A percentile compares a stretch with the other conserved stretches of the same genome.
These are phyloP conservation scores for Bujurquina vittata DNA, from an alignment of 2,113 vertebrate genomes.

Conservation along the genomic window DNA sequence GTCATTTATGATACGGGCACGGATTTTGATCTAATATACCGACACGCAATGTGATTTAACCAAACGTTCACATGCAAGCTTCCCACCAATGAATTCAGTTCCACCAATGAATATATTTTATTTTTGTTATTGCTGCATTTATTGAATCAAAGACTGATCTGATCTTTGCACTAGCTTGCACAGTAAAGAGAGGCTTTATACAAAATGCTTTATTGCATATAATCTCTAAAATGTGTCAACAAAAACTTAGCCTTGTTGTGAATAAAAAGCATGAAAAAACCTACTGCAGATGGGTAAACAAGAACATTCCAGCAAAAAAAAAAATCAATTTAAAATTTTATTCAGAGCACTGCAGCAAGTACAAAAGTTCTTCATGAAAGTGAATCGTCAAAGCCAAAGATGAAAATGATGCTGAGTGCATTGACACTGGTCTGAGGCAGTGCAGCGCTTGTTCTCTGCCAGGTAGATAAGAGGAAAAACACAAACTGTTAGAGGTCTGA, in stretches of 20 bases:
- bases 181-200: constrained; percentile 24
- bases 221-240: neutral
- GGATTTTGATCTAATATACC: constrained; percentile 10
- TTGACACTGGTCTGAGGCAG: constrained; percentile 27
- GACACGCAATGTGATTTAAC: neutral
- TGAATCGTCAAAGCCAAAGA: constrained; percentile 30
- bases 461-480: constrained; percentile 46
- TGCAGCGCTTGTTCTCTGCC: constrained; percentile 27
- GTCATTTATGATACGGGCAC: neutral
- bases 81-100: constrained; percentile 1
- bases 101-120: constrained; percentile 2
- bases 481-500: constrained; percentile 40
- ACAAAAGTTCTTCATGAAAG: constrained; percentile 33
- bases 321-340: neutral
- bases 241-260: neutral
- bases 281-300: constrained; percentile 3
- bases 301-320: neutral
- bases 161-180: constrained; percentile 14
- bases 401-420: constrained; percentile 24
- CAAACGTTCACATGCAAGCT: neutral
- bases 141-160: neutral
- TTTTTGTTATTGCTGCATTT: constrained; percentile 6
- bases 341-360: neutral
- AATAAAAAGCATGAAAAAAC: constrained; percentile 6
- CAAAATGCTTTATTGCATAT: neutral